phyloP scores from a whole-genome alignment of 2,113 vertebrate species.

The Scomber colias region DNA sequence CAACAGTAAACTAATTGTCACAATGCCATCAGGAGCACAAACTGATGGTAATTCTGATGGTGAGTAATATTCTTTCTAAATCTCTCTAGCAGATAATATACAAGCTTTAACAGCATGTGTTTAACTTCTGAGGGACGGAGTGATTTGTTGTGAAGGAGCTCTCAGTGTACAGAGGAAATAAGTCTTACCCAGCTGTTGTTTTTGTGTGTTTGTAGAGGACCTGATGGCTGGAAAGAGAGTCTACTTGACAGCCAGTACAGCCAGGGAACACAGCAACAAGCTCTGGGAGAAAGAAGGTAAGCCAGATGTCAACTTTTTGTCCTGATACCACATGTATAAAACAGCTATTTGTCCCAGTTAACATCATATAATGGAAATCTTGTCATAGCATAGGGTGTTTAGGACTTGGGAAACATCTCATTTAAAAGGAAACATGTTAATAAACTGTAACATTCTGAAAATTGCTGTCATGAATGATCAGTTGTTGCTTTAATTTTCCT shows the following conservation, averaged over 20 bases:
- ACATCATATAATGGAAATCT: neutral
- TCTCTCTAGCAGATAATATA: too few species aligned
- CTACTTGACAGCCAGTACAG: constrained; percentile 91
- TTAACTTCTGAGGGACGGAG: too few species aligned
- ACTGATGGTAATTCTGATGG: constrained; percentile 43
- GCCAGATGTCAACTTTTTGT: neutral
- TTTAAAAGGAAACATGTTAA: neutral
- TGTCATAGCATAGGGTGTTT: neutral
- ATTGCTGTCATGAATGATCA: neutral
- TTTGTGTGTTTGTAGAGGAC: constrained; percentile 73
- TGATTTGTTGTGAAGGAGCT: too few species aligned
- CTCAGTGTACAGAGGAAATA: neutral
- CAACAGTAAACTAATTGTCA: constrained; percentile 94
- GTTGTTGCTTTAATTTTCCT: too few species aligned
- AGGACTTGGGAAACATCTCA: neutral
- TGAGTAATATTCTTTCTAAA: constrained; percentile 24
- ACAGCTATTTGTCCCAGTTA: neutral
- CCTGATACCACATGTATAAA: neutral
- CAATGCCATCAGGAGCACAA: constrained; percentile 72
- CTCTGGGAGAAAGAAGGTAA: constrained; percentile 95
- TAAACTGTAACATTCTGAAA: neutral
- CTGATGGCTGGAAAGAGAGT: constrained; percentile 86
- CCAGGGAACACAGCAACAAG: constrained; percentile 87
- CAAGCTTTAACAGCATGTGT: too few species aligned
- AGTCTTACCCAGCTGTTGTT: neutral